Evolutionary conservation across 53 echinoderm and acorn worm species (phyloP), one percentile per base, ranked within the genome.

Genomic region (Zoroaster sp.): DNA sequence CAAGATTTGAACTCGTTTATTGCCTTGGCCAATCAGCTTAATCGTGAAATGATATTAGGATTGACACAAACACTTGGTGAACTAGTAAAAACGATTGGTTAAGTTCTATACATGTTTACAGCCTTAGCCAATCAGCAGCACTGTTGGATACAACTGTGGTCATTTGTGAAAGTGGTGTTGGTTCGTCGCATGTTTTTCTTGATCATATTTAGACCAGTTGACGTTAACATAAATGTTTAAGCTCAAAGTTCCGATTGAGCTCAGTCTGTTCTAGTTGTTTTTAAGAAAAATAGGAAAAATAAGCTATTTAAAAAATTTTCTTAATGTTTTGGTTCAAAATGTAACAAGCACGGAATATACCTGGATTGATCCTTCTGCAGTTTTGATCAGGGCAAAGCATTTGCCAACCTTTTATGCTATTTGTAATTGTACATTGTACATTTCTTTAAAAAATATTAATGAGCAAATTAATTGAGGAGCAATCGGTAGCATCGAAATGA

Each of bases 201-300:
- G 51, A 36, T 32, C 70, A 46, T 47, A 85, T 70, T 45, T 70
- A 32, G 51, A 14, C 85, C 85, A 85, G 70, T 51, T 49, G 42
- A 42, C 54, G 85, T 85, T 85, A 85, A 66, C 67, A 37, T 81
- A 63, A 75, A 85, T 71, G 85, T 85, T 71, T 69, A 33, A 42
- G 85, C 85, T 85, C 85, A 85, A 85, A 85, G 85, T 85, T 85
- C 85, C 85, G 85, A 85, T 85, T 85, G 85, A 49, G 85, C 85
- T 49, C 41, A 31, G 85, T 85, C 85, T 71, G 85, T 85, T 66
- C 25, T 55, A 37, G 79, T 79, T 77, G 77, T 52, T 77, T 15
- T 37, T 55, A 63, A 71, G 71, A 71, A 71, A 71, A 71, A 31
- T 12, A 33, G 71, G 71, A 71, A 15, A 33, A 71, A 37, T 36